Percentiles rank a stretch among this genome's conserved stretches.
These are phyloP conservation scores for Clinocottus analis DNA, from an alignment of 2,113 vertebrate genomes.

Conservation along the genomic window DNA sequence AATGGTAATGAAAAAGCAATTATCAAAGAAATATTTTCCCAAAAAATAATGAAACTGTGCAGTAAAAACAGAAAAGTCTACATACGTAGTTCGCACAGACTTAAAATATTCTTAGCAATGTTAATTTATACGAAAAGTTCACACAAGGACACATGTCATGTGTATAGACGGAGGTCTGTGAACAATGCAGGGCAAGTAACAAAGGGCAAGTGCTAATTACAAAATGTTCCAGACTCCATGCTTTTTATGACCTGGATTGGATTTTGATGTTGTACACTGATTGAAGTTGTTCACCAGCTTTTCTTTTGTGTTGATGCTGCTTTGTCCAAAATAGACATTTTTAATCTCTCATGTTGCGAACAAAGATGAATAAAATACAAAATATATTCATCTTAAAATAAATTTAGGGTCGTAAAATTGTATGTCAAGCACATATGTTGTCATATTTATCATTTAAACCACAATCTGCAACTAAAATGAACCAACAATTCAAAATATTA, in stretches of 20 bases:
- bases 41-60: conserved; percentile 33
- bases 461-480: not conserved
- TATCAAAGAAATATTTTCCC: conserved; percentile 58
- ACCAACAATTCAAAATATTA: not conserved
- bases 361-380: not conserved
- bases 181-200: conserved; percentile 43
- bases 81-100: conserved; percentile 2
- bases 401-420: not conserved
- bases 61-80: conserved; percentile 43
- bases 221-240: conserved; percentile 31
- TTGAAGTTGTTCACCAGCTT: conserved; percentile 22
- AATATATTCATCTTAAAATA: conserved; percentile 5
- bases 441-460: not conserved
- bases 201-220: conserved; percentile 59
- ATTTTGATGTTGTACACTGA: conserved; percentile 26
- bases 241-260: conserved; percentile 31
- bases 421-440: not conserved
- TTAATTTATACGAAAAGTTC: conserved; percentile 70
- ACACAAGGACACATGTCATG: conserved; percentile 61
- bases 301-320: conserved; percentile 7
- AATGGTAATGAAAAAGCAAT: conserved; percentile 61
- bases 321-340: conserved; percentile 2
- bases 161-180: conserved; percentile 46
- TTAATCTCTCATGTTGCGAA: not conserved
- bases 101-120: conserved; percentile 41